Evolutionary conservation across 2,888 invertebrate species (phyloP).

Genomic region (Calliopum simillimum): DNA sequence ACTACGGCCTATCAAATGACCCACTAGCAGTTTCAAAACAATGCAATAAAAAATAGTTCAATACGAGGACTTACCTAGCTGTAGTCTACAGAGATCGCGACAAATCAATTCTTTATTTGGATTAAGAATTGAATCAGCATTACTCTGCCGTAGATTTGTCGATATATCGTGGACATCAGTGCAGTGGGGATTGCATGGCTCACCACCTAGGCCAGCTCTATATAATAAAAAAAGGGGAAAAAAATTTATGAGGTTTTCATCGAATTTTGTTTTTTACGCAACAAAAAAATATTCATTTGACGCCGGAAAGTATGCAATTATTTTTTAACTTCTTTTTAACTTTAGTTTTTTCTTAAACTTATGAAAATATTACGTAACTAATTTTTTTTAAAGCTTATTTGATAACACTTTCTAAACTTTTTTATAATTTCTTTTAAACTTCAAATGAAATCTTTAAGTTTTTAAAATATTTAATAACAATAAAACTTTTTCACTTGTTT

Average conservation of each 20-base stretch:
- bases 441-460: neutral
- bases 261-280: neutral
- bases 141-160: constrained; percentile 43
- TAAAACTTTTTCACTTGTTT: constrained; percentile 9
- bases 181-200: constrained; percentile 57
- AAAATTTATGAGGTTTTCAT: neutral
- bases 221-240: constrained; percentile 40
- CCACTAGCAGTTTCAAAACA: too few relatives aligned
- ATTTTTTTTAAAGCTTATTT: too few relatives aligned
- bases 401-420: too few relatives aligned
- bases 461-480: neutral
- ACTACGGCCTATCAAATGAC: too few relatives aligned
- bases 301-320: neutral
- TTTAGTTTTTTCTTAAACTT: neutral
- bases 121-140: constrained; percentile 46
- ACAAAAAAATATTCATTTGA: neutral
- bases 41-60: too few relatives aligned
- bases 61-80: constrained; percentile 67
- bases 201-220: constrained; percentile 65
- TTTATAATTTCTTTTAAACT: neutral
- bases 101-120: constrained; percentile 68
- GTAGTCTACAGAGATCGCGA: constrained; percentile 72
- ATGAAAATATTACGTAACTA: too few relatives aligned
- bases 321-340: neutral
- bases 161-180: constrained; percentile 46